Evolutionary conservation across 2,888 invertebrate species (phyloP).

Genomic region (Cosmia trapezina): DNA sequence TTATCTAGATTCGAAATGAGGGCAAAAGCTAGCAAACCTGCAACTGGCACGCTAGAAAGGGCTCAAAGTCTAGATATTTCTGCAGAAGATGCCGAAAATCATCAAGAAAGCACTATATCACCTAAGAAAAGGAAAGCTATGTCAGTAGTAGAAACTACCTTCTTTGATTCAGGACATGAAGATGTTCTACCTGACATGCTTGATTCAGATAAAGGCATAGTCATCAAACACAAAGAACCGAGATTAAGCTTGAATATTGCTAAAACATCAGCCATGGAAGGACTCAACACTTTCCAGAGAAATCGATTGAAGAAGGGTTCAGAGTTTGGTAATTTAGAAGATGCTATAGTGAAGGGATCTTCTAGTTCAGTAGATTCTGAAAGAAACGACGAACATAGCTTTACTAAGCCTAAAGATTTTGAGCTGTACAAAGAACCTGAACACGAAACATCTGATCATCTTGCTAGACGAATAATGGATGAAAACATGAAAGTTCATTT

Average conservation of each 20-base stretch:
- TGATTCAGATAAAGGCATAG: slow-evolving; percentile 80
- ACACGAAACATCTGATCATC: slow-evolving; percentile 86
- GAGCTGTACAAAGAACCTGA: slow-evolving; percentile 76
- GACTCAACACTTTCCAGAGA: slow-evolving; percentile 92
- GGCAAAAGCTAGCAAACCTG: slow-evolving; percentile 84
- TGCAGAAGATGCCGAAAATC: slow-evolving; percentile 86
- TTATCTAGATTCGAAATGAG: slow-evolving; percentile 92
- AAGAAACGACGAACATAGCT: slow-evolving; percentile 76
- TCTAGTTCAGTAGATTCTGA: slow-evolving; percentile 87
- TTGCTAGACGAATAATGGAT: slow-evolving; percentile 86
- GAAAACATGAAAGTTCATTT: slow-evolving; percentile 88
- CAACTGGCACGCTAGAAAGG: slow-evolving; percentile 92
- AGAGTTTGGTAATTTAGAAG: slow-evolving; percentile 94
- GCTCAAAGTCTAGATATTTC: slow-evolving; percentile 95
- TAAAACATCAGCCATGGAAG: slow-evolving; percentile 91
- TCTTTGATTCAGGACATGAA: slow-evolving; percentile 83
- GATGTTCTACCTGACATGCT: slow-evolving; percentile 86
- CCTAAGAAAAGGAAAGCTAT: slow-evolving; percentile 93
- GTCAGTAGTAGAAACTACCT: slow-evolving; percentile 87
- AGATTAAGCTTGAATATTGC: slow-evolving; percentile 88
- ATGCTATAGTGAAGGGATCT: slow-evolving; percentile 92
- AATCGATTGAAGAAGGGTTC: slow-evolving; percentile 93
- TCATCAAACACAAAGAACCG: slow-evolving; percentile 90
- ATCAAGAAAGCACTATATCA: slow-evolving; percentile 83
- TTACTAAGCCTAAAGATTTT: slow-evolving; percentile 74